Base-by-base conservation (phyloP, 1,140 invertebrate genomes). In the Chrysoperla carnea region DNA sequence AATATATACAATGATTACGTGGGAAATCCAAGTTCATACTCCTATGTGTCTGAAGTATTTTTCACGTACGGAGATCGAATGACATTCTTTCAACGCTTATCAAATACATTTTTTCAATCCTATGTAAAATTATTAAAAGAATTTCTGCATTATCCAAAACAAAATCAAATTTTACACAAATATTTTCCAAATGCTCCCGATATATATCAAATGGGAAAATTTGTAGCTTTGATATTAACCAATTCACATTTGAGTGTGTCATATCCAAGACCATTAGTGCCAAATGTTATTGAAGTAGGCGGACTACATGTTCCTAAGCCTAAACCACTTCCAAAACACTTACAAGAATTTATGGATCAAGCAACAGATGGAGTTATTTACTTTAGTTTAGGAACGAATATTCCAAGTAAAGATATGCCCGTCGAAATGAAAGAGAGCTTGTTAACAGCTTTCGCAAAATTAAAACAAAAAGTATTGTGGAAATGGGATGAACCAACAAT, bases 341-440 rank as follows among this genome's bases (percentile, higher is more conserved):
- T 73, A 37, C 63, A 72, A 48, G 54, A 57, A 23, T 67, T 76
- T 45, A 48, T 78, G 6, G 66, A 69, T 40, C 60, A 63, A 13
- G 64, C 72, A 0, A 46, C 53, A 4, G 53, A 70, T 36, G 75
- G 75, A 3, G 67, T 75, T 4, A 69, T 79, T 17, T 73, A 75
- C 44, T 78, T 77, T 55, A 73, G 70, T 13, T 66, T 78, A 44
- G 76, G 76, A 0, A 73, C 74, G 2, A 63, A 67, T 17, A 57
- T 65, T 11, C 17, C 17, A 23, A 23, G 17, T 23, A 23, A 23
- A 23, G 17, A 23, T 23, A 23, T 23, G 17, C 17, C 17, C 2
- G 5, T 23, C 17, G 17, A 23, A 23, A 23, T 23, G 17, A 37
- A 14, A 41, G 42, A 17, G 52, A 50, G 36, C 15, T 60, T 36